Base-by-base conservation (phyloP, 2,888 invertebrate genomes). In the Pachliopta kotzebuea region DNA sequence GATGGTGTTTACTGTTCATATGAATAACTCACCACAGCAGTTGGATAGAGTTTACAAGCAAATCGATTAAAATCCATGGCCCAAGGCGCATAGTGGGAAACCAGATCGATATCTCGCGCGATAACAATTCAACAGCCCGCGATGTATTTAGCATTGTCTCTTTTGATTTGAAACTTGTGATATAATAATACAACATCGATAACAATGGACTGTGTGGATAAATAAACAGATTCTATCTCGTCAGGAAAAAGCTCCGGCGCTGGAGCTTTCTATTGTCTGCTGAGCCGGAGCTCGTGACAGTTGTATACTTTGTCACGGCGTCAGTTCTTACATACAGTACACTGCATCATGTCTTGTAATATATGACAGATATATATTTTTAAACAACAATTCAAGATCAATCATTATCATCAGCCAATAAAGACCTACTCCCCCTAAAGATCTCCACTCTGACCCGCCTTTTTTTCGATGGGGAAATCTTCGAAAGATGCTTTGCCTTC, bases 71-170 rank as follows among this genome's bases (percentile, higher is more conserved):
- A 65, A 61, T 62, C 58, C 58, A 57, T 58, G 31, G 55, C 61
- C 63, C 26, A n/a, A 50, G 65, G 62, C 58, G 42, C 21, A 49
- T 49, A 29, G 57, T 65, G 53, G 61, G 57, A 56, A 65, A 62
- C 60, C 52, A 45, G 65, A 65, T 65, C 62, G 54, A 62, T 65
- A 65, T 65, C 61, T 65, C 55, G 65, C 65, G 57, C 49, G 65
- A 65, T 65, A 65, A 65, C 58, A 62, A 65, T 65, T 65, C 62
- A 65, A 65, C 58, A 54, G 54, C 58, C 62, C 65, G 62, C 62
- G 62, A 62, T 65, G 65, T 55, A 62, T 55, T 62, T 58, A 62
- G 57, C 50, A 58, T 65, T 65, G 62, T 65, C 61, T 62, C 61
- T 49, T 61, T 61, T 61, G 61, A 65, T 65, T 62, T 62, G 49